Evolutionary conservation across 2,797 vertebrate genomes (phyloP).

Genomic region (Poeciliopsis infans): DNA sequence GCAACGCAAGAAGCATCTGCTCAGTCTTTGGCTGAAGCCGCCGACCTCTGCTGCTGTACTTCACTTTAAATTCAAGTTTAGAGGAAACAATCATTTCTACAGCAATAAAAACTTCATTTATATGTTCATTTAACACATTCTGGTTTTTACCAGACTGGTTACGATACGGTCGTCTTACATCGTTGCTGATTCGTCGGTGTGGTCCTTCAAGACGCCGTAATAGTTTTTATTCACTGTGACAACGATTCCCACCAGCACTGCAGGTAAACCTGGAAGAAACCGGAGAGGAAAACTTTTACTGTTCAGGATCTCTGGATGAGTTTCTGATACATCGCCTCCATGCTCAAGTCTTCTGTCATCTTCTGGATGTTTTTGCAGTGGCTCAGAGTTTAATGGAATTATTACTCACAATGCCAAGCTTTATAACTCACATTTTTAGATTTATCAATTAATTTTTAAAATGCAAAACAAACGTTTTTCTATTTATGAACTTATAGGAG

Average conservation of each 20-base stretch:
- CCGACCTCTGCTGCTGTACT: not conserved
- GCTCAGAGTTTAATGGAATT: not conserved
- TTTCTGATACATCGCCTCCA: not conserved
- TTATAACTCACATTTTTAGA: not conserved
- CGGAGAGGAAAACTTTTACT: not conserved
- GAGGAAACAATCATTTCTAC: not conserved
- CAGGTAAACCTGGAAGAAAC: slow-evolving; percentile 86
- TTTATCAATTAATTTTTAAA: not conserved
- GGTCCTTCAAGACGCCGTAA: slow-evolving; percentile 84
- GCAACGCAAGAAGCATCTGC: no score
- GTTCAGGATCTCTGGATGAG: not conserved
- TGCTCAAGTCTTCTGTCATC: not conserved
- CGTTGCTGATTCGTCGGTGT: slow-evolving; percentile 63
- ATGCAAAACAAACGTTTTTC: not conserved
- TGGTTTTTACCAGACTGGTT: not conserved
- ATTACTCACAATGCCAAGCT: not conserved
- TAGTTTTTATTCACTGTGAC: slow-evolving; percentile 82
- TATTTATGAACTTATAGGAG: not conserved
- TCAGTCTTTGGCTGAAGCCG: no score
- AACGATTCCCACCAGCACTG: slow-evolving; percentile 84
- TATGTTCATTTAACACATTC: not conserved
- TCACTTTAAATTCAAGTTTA: not conserved
- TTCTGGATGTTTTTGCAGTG: not conserved
- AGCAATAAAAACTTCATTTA: not conserved
- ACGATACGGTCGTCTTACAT: slow-evolving; percentile 82